Evolutionary conservation across 2,113 vertebrate species (phyloP).

Genomic region (Ifrita kowaldi): DNA sequence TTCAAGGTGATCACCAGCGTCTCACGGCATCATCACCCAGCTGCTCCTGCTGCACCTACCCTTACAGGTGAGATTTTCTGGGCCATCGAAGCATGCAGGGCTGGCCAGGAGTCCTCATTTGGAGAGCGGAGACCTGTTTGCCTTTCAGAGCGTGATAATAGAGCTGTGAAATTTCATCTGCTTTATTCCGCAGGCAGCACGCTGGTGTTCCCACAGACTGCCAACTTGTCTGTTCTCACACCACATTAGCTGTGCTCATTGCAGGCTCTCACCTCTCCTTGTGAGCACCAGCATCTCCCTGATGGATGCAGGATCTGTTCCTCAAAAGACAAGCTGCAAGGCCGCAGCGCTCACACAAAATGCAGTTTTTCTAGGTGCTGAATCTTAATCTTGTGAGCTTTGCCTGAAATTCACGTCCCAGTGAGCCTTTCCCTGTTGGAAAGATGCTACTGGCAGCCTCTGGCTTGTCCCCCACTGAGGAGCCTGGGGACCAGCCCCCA

Average conservation of each 20-base stretch:
- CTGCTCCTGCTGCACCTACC: neutral
- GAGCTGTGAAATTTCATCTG: constrained; percentile 23
- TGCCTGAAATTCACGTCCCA: neutral
- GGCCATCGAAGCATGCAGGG: neutral
- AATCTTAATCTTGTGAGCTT: neutral
- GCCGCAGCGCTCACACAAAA: neutral
- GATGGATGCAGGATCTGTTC: neutral
- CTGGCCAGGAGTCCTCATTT: neutral
- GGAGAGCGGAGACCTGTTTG: neutral
- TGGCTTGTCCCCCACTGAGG: accelerated
- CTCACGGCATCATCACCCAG: accelerated
- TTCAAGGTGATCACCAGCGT: neutral
- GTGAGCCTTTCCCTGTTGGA: neutral
- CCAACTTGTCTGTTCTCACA: neutral
- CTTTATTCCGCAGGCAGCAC: neutral
- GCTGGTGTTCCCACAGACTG: neutral
- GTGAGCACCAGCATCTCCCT: neutral
- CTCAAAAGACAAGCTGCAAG: neutral
- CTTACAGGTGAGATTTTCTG: neutral
- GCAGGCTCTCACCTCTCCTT: neutral
- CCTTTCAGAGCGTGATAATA: neutral
- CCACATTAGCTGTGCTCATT: neutral
- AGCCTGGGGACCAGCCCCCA: neutral
- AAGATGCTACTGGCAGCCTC: neutral
- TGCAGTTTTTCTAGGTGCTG: neutral